Evolutionary conservation across 2,888 invertebrate genomes (phyloP), one percentile per base, ranked within the genome.

Genomic region (Sepioteuthis lessoniana): DNA sequence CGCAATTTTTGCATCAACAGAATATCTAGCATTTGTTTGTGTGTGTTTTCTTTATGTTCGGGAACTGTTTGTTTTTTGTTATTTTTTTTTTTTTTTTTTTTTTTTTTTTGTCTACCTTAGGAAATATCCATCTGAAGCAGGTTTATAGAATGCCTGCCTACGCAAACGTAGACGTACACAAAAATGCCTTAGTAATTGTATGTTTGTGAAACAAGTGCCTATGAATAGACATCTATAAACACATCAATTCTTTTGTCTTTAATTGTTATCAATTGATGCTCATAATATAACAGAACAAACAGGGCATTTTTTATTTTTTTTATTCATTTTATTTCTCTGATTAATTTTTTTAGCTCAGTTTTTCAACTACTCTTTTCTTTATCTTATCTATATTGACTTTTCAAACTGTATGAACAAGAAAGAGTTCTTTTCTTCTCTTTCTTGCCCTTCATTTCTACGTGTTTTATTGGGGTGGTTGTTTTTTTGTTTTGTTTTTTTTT

Each of bases 181-280:
- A 76, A 35, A 16, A 10, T 76, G 76, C 4, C n/a, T 76, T n/a
- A 10, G 76, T 76, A 76, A 76, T 76, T 76, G 76, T 76, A 76
- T 76, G 35, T 76, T 76, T 76, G 76, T 76, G 35, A 76, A 76
- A 76, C 76, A n/a, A 76, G 76, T n/a, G 76, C 76, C 76, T 76
- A 76, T 76, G 76, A 76, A 76, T 76, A 76, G 76, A 76, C n/a
- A n/a, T 76, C 76, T 76, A 76, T 76, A 76, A n/a, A 76, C 76
- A 76, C 76, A 76, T 76, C 35, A 76, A 76, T 35, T 35, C 76
- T 16, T 76, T 76, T 76, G 76, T n/a, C 76, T 76, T 35, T n/a
- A 4, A 76, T 76, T 76, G 76, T 35, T 76, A 4, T n/a, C 76
- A 76, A 76, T n/a, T n/a, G 76, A 76, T 76, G 10, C 76, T n/a